A percentile compares a stretch with the other conserved stretches of the same genome.
phyloP scores from a whole-genome alignment of 1,140 invertebrate species.

The Meteorus sp. region DNA sequence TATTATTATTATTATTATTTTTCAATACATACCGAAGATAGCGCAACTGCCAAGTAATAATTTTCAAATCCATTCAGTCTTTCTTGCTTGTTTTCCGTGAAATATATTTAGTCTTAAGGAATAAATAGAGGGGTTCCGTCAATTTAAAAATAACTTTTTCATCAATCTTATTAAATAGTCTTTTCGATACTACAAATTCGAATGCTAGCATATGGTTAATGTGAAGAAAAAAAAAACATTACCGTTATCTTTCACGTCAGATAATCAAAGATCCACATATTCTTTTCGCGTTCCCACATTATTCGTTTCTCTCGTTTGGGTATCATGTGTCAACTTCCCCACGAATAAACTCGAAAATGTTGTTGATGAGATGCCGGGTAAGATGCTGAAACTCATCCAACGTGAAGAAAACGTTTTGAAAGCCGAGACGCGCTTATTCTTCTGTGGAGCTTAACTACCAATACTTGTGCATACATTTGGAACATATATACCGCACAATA shows the following conservation, averaged over 20 bases:
- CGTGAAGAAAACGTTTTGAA: slow-evolving; percentile 14
- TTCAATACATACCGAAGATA: no score
- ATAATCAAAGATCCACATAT: slow-evolving; percentile 6
- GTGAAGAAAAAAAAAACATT: slow-evolving; percentile 8
- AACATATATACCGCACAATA: background rate
- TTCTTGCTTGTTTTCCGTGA: no score
- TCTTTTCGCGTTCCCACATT: slow-evolving; percentile 12
- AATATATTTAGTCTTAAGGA: no score
- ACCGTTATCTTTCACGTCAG: background rate
- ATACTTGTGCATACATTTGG: background rate
- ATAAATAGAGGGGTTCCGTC: no score
- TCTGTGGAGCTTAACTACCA: slow-evolving; percentile 24
- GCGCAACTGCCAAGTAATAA: no score
- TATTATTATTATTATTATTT: no score
- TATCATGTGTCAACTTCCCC: slow-evolving; percentile 22
- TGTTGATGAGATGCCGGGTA: slow-evolving; percentile 11
- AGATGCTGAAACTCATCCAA: background rate
- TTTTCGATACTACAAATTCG: slow-evolving; percentile 5
- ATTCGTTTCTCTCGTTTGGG: slow-evolving; percentile 23
- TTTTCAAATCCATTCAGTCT: no score
- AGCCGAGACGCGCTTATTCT: slow-evolving; percentile 21
- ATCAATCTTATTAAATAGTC: no score
- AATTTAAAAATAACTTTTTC: no score
- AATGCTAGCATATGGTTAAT: slow-evolving; percentile 5
- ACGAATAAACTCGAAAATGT: slow-evolving; percentile 8